Percentiles rank a stretch among this genome's conserved stretches.
phyloP scores from a whole-genome alignment of 2,888 invertebrate species.

The Euplagia quadripunctaria region DNA sequence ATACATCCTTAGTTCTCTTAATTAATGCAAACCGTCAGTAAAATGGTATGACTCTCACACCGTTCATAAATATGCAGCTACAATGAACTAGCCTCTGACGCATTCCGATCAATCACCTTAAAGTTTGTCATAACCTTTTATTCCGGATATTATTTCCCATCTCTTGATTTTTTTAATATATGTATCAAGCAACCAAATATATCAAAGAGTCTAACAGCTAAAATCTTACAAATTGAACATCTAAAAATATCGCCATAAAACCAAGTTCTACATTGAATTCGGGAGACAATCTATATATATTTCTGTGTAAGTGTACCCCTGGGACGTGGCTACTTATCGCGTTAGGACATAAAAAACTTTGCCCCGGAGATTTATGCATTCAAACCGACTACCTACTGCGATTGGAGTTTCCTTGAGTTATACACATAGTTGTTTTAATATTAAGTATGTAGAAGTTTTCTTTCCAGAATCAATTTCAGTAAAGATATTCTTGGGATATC shows the following conservation, averaged over 20 bases:
- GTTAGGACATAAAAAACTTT: conserved; percentile 53
- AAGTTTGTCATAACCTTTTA: no score
- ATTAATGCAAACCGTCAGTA: no score
- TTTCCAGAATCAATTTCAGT: neutral
- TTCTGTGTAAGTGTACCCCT: conserved; percentile 33
- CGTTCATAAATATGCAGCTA: no score
- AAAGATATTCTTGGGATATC: no score
- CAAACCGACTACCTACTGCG: conserved; percentile 41
- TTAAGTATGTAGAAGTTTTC: conserved; percentile 1
- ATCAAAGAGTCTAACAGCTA: neutral
- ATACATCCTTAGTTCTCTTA: no score
- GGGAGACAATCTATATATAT: conserved; percentile 17
- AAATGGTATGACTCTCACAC: no score
- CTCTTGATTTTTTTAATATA: no score
- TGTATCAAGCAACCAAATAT: no score
- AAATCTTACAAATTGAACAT: neutral
- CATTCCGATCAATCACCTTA: no score
- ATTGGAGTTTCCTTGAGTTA: conserved; percentile 39
- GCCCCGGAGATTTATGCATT: conserved; percentile 53
- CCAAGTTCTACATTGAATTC: conserved; percentile 28
- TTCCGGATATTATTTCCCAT: no score
- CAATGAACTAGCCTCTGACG: no score
- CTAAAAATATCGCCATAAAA: conserved; percentile 23
- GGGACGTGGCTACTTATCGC: conserved; percentile 53
- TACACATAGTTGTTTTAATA: conserved; percentile 14